These are phyloP conservation scores for Anser cygnoides DNA, from an alignment of 2,113 vertebrate species.

Conservation along the genomic window DNA sequence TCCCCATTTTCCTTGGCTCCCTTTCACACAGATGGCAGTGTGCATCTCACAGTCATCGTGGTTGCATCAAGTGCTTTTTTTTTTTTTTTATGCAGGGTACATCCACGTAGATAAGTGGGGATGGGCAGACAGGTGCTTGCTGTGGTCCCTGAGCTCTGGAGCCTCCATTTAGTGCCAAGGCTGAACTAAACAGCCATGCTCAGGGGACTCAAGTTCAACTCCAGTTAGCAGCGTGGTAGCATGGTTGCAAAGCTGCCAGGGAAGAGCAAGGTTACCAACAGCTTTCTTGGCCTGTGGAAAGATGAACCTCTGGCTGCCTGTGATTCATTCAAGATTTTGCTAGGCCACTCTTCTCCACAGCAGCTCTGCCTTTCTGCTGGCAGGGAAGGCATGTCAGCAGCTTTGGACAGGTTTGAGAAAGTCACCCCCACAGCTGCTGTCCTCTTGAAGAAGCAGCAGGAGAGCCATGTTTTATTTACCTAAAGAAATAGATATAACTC, in stretches of 20 bases:
- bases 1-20: background rate
- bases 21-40: background rate
- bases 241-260: fast-evolving
- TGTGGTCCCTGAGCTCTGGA: background rate
- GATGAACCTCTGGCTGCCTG: background rate
- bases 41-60: background rate
- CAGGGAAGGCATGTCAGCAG: background rate
- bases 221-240: background rate
- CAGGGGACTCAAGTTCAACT: background rate
- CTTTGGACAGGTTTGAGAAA: background rate
- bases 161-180: background rate
- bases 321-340: background rate
- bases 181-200: background rate
- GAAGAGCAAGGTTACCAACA: background rate
- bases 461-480: background rate
- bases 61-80: background rate
- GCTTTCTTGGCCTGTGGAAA: background rate
- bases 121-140: background rate
- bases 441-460: background rate
- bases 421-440: background rate
- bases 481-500: background rate
- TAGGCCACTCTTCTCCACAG: background rate
- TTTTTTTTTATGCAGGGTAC: background rate
- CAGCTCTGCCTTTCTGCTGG: background rate
- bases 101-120: background rate